Evolutionary conservation across 2,888 invertebrate species (phyloP).

Genomic region (Mythimna loreyi): DNA sequence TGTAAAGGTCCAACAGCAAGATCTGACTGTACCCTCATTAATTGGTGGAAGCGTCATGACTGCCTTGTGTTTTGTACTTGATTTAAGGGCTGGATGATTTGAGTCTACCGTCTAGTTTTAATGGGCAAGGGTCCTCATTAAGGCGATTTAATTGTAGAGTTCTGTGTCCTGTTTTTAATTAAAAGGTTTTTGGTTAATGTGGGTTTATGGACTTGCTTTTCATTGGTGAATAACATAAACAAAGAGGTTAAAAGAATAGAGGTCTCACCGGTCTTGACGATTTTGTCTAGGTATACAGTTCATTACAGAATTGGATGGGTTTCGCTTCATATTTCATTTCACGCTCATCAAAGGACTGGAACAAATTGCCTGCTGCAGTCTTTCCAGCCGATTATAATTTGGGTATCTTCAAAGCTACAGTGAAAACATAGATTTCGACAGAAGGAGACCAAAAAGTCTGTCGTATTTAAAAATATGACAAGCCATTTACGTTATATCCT

Average conservation of each 20-base stretch:
- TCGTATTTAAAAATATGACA: too few species aligned
- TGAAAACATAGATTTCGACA: too few species aligned
- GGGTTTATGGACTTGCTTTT: background rate
- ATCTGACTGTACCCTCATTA: constrained; percentile 83
- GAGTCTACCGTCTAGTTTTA: constrained; percentile 46
- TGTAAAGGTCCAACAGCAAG: constrained; percentile 81
- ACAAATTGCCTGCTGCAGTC: too few species aligned
- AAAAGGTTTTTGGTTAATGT: constrained; percentile 40
- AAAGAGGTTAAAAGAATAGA: background rate
- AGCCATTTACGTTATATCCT: too few species aligned
- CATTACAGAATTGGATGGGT: too few species aligned
- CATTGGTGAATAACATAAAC: background rate
- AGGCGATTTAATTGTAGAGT: constrained; percentile 31
- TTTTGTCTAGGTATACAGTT: too few species aligned
- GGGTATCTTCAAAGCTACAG: too few species aligned
- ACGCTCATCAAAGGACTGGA: too few species aligned
- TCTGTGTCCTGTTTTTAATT: constrained; percentile 37
- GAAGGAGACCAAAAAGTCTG: too few species aligned
- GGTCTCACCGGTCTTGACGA: background rate
- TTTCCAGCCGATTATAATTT: too few species aligned
- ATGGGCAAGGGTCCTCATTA: constrained; percentile 39
- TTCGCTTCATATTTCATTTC: too few species aligned
- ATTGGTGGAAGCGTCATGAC: constrained; percentile 76
- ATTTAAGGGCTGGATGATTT: constrained; percentile 66
- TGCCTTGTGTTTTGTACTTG: constrained; percentile 76